Conservation (phyloP, 1,140 invertebrate species). For the Drosophila teissieri region DNA sequence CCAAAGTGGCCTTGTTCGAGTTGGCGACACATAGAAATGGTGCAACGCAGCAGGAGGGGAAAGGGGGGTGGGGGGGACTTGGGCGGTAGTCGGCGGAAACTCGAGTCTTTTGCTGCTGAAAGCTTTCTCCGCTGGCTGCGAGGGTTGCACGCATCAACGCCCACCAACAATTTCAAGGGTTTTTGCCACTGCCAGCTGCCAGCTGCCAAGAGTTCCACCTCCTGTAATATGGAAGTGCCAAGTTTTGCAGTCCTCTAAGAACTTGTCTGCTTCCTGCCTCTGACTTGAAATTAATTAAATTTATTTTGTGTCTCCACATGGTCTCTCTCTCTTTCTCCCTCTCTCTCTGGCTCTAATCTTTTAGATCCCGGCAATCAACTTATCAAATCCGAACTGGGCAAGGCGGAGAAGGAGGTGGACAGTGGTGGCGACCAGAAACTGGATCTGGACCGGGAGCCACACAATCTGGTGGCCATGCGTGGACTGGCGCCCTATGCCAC, state of each 20-base stretch:
- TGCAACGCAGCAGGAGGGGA: neutral
- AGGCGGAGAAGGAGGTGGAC: conserved; percentile 85
- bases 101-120: conserved; percentile 80
- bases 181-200: conserved; percentile 63
- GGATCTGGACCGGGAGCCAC: conserved; percentile 87
- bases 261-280: conserved; percentile 75
- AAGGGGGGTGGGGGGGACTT: conserved; percentile 7
- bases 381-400: conserved; percentile 87
- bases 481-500: conserved; percentile 60
- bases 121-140: conserved; percentile 67
- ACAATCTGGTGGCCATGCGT: conserved; percentile 81
- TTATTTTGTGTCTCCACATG: conserved; percentile 65
- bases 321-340: conserved; percentile 3
- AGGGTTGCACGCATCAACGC: conserved; percentile 84
- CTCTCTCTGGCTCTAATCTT: conserved; percentile 34
- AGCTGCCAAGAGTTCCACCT: conserved; percentile 54
- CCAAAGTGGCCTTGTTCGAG: conserved; percentile 77
- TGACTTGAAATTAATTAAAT: conserved; percentile 78
- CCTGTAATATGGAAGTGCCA: conserved; percentile 47
- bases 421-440: conserved; percentile 85
- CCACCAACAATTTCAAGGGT: conserved; percentile 79
- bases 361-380: conserved; percentile 69
- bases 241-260: conserved; percentile 67
- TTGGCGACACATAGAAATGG: conserved; percentile 53
- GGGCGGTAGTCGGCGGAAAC: conserved; percentile 67